Evolutionary conservation across 2,888 invertebrate species (phyloP), one percentile per base, ranked within the genome.

Genomic region (Loripinus fragilis): DNA sequence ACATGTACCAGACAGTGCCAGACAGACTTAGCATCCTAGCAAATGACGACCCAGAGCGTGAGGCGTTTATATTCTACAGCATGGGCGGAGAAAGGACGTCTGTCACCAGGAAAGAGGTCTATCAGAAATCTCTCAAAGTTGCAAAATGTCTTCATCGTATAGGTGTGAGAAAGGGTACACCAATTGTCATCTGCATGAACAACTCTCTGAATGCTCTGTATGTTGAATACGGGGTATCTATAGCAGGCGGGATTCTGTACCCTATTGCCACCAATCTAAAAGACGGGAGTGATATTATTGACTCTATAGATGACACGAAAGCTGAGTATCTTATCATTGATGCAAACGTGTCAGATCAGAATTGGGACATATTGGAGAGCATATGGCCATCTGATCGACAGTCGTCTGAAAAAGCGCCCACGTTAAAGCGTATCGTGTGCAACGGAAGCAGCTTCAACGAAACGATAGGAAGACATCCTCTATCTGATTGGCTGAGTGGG

Each of bases 221-320:
- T 25, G 23, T 28, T 17, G 64, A 30, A 8, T 52, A 73, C 50
- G 80, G 55, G 3, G 41, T 76, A 12, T 41, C 38, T 3, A 30
- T 68, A n/a, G 66, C 74, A 5, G 80, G 74, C 0, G 80, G 71
- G 10, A 50, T 76, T 17, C 74, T 60, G 17, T 66, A 70, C 20
- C 70, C 33, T 25, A 5, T 69, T 0, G 25, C 69, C 1, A 60
- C 71, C 20, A 67, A 69, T 20, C 12, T 75, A 7, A 75, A 75
- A 65, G 79, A 79, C 52, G 75, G 69, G 8, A 76, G 75, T 48
- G 79, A 79, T 50, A 17, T 76, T 17, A 55, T 70, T 15, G 67
- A 25, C 3, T 30, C 25, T 3, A 38, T 76, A n/a, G 48, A 35
- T n/a, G 48, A 67, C 42, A 28, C 60, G 60, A 38, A 50, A 10